A percentile compares a stretch with the other conserved stretches of the same genome.
Evolutionary conservation across 2,797 vertebrate genomes (phyloP).

Genomic region (Enoplosus armatus): DNA sequence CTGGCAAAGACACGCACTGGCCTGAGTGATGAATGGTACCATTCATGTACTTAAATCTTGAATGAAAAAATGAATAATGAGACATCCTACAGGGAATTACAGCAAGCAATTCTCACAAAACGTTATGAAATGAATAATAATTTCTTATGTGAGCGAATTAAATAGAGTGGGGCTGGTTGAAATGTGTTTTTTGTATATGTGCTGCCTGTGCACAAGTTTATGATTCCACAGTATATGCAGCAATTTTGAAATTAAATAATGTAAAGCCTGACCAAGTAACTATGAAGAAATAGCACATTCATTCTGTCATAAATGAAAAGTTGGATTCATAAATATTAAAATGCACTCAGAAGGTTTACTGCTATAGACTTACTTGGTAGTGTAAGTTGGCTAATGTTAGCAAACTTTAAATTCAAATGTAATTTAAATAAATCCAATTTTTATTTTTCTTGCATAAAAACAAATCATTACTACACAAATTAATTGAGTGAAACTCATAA

Average conservation of each 20-base stretch:
- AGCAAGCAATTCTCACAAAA: slow-evolving; percentile 7
- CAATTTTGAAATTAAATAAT: background rate
- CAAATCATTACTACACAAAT: background rate
- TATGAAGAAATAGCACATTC: background rate
- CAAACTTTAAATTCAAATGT: too few relatives aligned
- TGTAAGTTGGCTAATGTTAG: background rate
- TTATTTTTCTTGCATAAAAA: background rate
- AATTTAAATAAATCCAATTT: too few relatives aligned
- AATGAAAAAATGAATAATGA: background rate
- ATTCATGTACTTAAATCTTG: slow-evolving; percentile 43
- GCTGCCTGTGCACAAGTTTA: background rate
- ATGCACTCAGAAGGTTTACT: background rate
- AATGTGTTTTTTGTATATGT: background rate
- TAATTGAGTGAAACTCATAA: background rate
- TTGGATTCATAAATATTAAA: background rate
- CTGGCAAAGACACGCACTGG: slow-evolving; percentile 41
- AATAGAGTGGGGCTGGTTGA: background rate
- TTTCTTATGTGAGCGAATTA: slow-evolving; percentile 2
- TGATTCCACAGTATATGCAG: background rate
- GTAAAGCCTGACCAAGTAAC: background rate
- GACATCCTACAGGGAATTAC: slow-evolving; percentile 6
- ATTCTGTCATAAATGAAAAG: background rate
- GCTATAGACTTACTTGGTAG: background rate
- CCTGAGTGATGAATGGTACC: slow-evolving; percentile 52
- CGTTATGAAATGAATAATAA: background rate